A percentile compares a stretch with the other conserved stretches of the same genome.
Evolutionary conservation across 2,113 vertebrate species (phyloP).

Genomic region (Chaetorhynchus papuensis): DNA sequence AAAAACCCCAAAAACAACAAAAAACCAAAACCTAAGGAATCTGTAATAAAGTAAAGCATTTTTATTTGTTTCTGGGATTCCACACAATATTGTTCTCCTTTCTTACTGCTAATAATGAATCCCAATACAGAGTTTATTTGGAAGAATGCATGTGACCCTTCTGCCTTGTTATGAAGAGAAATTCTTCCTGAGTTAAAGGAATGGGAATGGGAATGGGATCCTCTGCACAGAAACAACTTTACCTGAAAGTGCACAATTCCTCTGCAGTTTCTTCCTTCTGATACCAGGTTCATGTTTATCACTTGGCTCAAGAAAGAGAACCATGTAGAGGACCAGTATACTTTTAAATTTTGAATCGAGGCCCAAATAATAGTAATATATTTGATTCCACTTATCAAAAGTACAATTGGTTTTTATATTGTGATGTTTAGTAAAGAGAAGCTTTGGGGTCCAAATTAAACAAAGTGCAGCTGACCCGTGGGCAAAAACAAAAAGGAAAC

Average conservation of each 20-base stretch:
- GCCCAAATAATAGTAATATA: not conserved
- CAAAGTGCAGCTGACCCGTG: not conserved
- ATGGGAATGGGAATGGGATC: not conserved
- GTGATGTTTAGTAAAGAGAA: conserved; percentile 1
- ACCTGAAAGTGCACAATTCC: not conserved
- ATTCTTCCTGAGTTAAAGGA: not conserved
- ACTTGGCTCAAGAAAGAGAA: not conserved
- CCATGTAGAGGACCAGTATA: not conserved
- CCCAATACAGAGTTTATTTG: not conserved
- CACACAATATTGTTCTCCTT: not conserved
- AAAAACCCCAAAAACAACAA: no score
- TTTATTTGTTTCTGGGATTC: not conserved
- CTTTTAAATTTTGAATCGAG: not conserved
- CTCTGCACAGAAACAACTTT: not conserved
- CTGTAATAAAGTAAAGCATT: not conserved
- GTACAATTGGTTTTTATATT: not conserved
- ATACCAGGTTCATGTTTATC: not conserved
- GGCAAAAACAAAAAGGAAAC: not conserved
- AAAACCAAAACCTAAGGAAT: not conserved
- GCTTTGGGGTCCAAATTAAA: conserved; percentile 4
- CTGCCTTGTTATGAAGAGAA: not conserved
- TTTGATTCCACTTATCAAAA: not conserved
- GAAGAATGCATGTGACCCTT: not conserved
- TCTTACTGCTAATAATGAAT: not conserved
- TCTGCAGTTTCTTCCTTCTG: not conserved